phyloP scores from a whole-genome alignment of 1,140 invertebrate genomes.

The Drosophila arizonae region DNA sequence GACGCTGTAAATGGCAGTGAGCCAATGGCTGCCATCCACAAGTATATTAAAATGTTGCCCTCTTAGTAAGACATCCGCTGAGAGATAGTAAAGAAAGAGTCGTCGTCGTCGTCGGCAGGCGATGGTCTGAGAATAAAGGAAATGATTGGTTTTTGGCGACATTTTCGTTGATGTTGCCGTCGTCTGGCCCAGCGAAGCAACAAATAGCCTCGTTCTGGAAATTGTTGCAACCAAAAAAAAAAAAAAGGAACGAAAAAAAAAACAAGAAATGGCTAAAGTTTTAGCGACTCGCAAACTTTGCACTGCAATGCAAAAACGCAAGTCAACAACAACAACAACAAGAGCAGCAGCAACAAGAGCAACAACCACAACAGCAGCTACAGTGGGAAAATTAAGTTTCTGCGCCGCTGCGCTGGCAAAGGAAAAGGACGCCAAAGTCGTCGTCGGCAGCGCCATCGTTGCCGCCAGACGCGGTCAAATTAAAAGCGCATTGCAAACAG shows the following conservation, averaged over 20 bases:
- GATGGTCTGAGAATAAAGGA: conserved; percentile 38
- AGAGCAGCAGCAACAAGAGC: conserved; percentile 10
- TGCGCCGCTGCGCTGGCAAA: conserved; percentile 66
- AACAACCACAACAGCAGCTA: conserved; percentile 18
- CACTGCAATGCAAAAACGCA: conserved; percentile 66
- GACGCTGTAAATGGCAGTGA: conserved; percentile 54
- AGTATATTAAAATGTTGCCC: conserved; percentile 71
- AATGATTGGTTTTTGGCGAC: conserved; percentile 70
- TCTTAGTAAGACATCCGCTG: conserved; percentile 44
- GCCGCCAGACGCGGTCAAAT: conserved; percentile 65
- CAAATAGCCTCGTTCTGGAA: conserved; percentile 62
- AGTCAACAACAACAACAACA: conserved; percentile 46
- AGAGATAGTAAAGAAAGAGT: conserved; percentile 25
- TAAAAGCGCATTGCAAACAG: conserved; percentile 64
- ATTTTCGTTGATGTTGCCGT: conserved; percentile 42
- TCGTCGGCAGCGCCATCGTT: conserved; percentile 26
- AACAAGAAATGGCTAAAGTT: conserved; percentile 65
- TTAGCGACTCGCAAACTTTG: conserved; percentile 62
- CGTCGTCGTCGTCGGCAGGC: neutral
- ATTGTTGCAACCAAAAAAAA: conserved; percentile 48
- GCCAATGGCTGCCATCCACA: conserved; percentile 62
- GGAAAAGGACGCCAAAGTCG: conserved; percentile 48
- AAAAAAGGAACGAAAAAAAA: neutral
- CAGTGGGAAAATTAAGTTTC: conserved; percentile 67
- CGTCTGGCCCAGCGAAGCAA: conserved; percentile 71